phyloP scores from a whole-genome alignment of 1,140 invertebrate species.

The Calycopis cecrops region DNA sequence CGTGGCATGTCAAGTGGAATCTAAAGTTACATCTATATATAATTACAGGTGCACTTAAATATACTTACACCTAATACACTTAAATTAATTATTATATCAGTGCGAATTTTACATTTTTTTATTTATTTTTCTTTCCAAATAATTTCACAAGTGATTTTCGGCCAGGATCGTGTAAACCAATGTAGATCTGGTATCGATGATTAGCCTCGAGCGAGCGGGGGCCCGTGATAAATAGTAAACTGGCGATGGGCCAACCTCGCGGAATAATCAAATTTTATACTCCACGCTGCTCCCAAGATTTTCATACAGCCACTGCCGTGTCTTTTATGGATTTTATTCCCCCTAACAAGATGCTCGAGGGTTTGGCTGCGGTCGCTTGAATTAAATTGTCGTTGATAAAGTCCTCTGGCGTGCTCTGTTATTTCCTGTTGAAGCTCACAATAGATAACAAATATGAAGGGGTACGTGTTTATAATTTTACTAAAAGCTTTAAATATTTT shows the following conservation, averaged over 20 bases:
- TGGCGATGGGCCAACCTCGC: slow-evolving; percentile 72
- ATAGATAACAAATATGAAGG: slow-evolving; percentile 39
- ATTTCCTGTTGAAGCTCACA: slow-evolving; percentile 47
- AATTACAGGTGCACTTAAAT: too few relatives aligned
- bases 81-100: too few relatives aligned
- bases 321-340: slow-evolving; percentile 71
- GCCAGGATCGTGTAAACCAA: slow-evolving; percentile 29
- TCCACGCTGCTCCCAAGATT: slow-evolving; percentile 45
- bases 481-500: neutral
- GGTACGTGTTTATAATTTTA: slow-evolving; percentile 12
- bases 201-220: slow-evolving; percentile 63
- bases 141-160: neutral
- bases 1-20: too few relatives aligned
- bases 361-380: slow-evolving; percentile 60
- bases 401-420: slow-evolving; percentile 41
- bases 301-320: slow-evolving; percentile 50
- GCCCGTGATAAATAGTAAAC: slow-evolving; percentile 67
- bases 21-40: too few relatives aligned
- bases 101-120: too few relatives aligned
- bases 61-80: too few relatives aligned
- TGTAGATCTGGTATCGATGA: slow-evolving; percentile 50
- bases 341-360: slow-evolving; percentile 65
- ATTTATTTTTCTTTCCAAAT: too few relatives aligned
- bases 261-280: slow-evolving; percentile 72
- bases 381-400: slow-evolving; percentile 70